phyloP scores from a whole-genome alignment of 2,888 invertebrate genomes.

The Tridacna crocea region DNA sequence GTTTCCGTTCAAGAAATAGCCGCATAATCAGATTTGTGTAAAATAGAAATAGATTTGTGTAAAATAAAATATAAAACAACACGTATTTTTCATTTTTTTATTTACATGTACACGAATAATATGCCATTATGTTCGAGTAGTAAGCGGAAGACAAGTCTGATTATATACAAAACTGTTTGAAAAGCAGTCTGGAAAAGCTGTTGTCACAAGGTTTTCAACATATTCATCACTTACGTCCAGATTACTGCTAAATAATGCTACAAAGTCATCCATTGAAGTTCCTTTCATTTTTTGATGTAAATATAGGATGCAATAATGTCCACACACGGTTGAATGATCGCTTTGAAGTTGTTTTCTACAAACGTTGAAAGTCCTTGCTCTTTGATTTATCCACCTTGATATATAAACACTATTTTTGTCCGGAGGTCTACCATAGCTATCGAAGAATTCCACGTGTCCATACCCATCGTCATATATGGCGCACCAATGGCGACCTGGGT shows the following conservation, averaged over 20 bases:
- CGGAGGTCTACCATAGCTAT: constrained; percentile 27
- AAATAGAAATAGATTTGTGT: neutral
- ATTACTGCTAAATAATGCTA: constrained; percentile 19
- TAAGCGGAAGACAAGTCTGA: constrained; percentile 22
- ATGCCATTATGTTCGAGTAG: neutral
- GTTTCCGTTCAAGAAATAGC: neutral
- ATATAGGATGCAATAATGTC: constrained; percentile 38
- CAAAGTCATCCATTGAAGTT: constrained; percentile 10
- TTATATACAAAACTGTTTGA: constrained; percentile 25
- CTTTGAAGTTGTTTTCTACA: constrained; percentile 28
- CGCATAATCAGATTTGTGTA: neutral
- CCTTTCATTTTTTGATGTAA: constrained; percentile 29
- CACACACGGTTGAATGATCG: constrained; percentile 26
- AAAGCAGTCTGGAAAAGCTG: constrained; percentile 21
- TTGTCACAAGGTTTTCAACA: constrained; percentile 6
- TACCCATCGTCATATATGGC: constrained; percentile 23
- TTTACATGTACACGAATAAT: neutral
- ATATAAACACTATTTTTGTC: constrained; percentile 22
- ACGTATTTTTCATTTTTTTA: neutral
- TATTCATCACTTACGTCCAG: constrained; percentile 21
- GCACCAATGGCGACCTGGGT: constrained; percentile 45
- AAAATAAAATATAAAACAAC: constrained; percentile 6
- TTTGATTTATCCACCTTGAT: constrained; percentile 13
- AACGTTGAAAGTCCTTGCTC: constrained; percentile 1
- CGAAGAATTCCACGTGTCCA: constrained; percentile 31